Percentiles rank a stretch among this genome's conserved stretches.
Conservation (phyloP, 2,113 vertebrate species). For the Rynchops niger region DNA sequence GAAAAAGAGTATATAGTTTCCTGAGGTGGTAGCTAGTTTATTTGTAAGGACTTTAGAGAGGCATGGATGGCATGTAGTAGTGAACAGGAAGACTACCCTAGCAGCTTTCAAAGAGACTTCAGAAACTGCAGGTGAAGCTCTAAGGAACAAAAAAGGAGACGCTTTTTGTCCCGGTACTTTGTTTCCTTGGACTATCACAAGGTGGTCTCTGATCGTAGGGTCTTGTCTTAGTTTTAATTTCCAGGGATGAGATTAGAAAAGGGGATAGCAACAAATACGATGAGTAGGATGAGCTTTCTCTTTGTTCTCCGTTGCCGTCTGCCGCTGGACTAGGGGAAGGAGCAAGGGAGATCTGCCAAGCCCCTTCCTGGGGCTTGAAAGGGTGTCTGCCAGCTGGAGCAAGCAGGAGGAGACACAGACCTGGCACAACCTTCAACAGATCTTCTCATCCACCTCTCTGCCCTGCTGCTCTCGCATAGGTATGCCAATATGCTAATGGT, state of each 20-base stretch:
- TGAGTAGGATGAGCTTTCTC: background rate
- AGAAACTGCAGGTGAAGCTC: background rate
- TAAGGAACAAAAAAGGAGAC: background rate
- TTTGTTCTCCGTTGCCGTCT: background rate
- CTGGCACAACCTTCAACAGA: background rate
- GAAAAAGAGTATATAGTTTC: background rate
- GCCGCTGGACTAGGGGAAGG: background rate
- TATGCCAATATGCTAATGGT: too few relatives aligned
- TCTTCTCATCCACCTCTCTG: background rate
- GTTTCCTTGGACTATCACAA: background rate
- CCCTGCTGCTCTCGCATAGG: rapidly evolving
- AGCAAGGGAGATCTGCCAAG: background rate
- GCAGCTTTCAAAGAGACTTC: background rate
- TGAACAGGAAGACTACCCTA: background rate
- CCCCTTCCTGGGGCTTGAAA: background rate
- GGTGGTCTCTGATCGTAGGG: background rate
- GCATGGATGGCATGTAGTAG: background rate
- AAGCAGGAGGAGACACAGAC: background rate
- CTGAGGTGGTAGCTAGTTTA: background rate
- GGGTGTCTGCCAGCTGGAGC: background rate
- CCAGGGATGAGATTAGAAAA: background rate
- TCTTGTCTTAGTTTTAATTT: background rate
- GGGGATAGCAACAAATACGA: rapidly evolving
- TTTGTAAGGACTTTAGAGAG: background rate
- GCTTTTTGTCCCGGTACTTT: background rate